Evolutionary conservation across 2,888 invertebrate genomes (phyloP).

Genomic region (Sphinx pinastri): DNA sequence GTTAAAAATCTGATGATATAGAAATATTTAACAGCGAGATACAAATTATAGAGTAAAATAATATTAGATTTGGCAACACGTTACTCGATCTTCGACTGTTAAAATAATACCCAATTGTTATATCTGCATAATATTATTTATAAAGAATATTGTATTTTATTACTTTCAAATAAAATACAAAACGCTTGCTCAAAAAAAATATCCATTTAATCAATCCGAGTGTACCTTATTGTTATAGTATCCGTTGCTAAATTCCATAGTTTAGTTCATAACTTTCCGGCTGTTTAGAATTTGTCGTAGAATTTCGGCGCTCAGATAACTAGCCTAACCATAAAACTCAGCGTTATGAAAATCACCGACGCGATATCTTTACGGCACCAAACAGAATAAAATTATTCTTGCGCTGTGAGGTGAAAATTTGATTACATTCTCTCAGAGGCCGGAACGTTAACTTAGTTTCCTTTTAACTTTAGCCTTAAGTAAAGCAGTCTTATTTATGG

Average conservation of each 20-base stretch:
- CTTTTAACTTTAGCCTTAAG: slow-evolving; percentile 1
- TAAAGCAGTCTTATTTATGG: slow-evolving; percentile 19
- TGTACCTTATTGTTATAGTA: no score
- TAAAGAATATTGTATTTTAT: no score
- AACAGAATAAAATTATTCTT: slow-evolving; percentile 17
- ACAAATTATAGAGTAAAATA: no score
- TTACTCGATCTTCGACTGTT: no score
- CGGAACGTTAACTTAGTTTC: not conserved
- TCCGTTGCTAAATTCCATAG: no score
- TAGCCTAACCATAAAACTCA: not conserved
- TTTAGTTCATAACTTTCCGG: no score
- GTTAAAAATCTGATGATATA: no score
- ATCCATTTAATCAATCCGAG: not conserved
- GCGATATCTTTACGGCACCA: slow-evolving; percentile 3
- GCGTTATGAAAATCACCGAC: slow-evolving; percentile 16
- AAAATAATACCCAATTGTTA: no score
- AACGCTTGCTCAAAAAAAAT: not conserved
- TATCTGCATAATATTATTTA: no score
- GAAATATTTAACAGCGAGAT: no score
- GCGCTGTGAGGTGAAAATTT: slow-evolving; percentile 13
- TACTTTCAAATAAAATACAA: no score
- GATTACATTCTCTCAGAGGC: slow-evolving; percentile 2
- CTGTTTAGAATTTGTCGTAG: not conserved
- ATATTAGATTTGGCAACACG: no score
- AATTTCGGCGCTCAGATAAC: not conserved